These are phyloP conservation scores for Cotesia glomerata DNA, from an alignment of 1,140 invertebrate species.

Conservation along the genomic window DNA sequence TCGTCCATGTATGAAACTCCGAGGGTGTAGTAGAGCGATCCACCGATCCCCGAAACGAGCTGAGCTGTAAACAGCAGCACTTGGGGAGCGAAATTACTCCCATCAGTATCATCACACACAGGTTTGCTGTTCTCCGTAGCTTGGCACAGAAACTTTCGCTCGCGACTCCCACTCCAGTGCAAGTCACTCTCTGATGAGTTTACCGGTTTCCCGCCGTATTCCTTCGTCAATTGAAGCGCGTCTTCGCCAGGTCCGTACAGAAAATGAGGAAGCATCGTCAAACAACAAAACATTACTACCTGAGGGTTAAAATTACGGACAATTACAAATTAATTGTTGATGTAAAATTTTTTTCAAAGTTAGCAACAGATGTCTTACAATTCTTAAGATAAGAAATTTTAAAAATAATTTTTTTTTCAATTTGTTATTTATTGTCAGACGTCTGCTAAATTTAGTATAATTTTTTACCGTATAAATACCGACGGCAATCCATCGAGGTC, in stretches of 20 bases:
- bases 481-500: conserved; percentile 75
- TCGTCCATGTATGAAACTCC: conserved; percentile 77
- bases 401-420: too few relatives aligned
- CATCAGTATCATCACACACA: conserved; percentile 66
- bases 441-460: background rate
- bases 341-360: too few relatives aligned
- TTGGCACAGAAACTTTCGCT: conserved; percentile 55
- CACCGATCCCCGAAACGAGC: conserved; percentile 72
- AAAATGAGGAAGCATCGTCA: conserved; percentile 75
- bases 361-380: too few relatives aligned
- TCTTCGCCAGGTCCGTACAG: conserved; percentile 76
- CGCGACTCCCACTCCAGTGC: conserved; percentile 37
- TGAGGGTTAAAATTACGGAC: conserved; percentile 30
- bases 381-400: too few relatives aligned
- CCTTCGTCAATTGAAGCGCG: conserved; percentile 69
- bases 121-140: conserved; percentile 46
- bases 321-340: background rate
- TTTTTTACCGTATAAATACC: conserved; percentile 70
- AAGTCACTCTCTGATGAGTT: conserved; percentile 29
- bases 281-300: conserved; percentile 72
- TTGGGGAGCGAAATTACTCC: conserved; percentile 66
- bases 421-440: too few relatives aligned
- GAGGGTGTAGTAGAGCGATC: conserved; percentile 71
- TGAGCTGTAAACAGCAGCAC: conserved; percentile 70
- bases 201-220: conserved; percentile 62